Base-by-base conservation (phyloP, 2,888 invertebrate genomes). In the Drosophila conformis region DNA sequence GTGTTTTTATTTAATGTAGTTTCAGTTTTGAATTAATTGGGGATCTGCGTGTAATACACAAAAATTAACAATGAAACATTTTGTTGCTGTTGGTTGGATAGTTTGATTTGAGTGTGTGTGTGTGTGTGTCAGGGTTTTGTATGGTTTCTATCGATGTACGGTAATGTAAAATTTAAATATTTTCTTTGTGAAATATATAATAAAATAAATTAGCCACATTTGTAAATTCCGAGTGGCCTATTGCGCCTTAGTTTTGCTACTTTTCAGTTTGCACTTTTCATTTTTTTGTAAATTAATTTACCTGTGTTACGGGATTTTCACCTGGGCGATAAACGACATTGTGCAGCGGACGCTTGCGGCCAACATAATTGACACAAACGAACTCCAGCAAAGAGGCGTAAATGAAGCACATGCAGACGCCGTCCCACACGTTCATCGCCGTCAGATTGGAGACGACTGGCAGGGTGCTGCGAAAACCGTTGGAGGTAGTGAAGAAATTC, bases 351-450 rank as follows among this genome's bases (percentile, higher is more conserved):
- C 97, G 94, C 93, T 98, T 98, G 69, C 98, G 95, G 76, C 98
- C 98, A 79, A 98, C 97, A 94, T 98, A 98, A 95, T 98, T 98
- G 91, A 98, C 98, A 94, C 98, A 97, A 62, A 98, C 98, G 93
- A 98, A 98, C 94, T 98, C 98, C 89, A 98, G 95, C 70, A 98
- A 95, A 61, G 98, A 98, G 71, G 98, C 98, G 94, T 98, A 98
- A 93, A 98, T 98, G 95, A 98, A 98, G 94, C 98, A 98, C 98
- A 98, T 98, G 93, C 98, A 98, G 80, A 98, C 98, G 72, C 98
- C 98, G 93, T 98, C 98, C 98, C 98, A 98, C 60, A 98, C 97
- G 94, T 98, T 98, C 98, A 98, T 98, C 52, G 98, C 98, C 64
- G 98, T 98, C 90, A 98, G 94, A 94, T 98, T 98, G 63, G 98